These are phyloP conservation scores for Sicus ferrugineus DNA, from an alignment of 2,888 invertebrate species.

Conservation along the genomic window DNA sequence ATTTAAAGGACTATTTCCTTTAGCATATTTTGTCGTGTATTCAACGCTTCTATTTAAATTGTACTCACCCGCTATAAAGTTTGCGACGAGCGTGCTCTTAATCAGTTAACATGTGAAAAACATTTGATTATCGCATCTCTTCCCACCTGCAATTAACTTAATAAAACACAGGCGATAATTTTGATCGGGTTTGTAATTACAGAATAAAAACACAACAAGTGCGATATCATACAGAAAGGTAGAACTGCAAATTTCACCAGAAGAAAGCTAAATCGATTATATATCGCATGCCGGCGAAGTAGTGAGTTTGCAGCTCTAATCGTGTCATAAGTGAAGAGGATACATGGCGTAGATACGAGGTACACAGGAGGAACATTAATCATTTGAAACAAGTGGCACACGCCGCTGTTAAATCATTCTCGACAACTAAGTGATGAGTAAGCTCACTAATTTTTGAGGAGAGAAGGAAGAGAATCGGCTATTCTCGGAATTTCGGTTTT, in stretches of 20 bases:
- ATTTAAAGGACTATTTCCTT: no score
- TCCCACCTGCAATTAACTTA: slow-evolving; percentile 37
- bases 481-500: no score
- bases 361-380: neutral
- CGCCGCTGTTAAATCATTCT: slow-evolving; percentile 10
- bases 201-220: no score
- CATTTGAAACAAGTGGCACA: slow-evolving; percentile 30
- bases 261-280: neutral
- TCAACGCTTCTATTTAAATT: no score
- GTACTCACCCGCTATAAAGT: no score
- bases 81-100: slow-evolving; percentile 6
- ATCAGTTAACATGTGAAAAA: neutral
- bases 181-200: slow-evolving; percentile 21
- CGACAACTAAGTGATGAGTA: no score
- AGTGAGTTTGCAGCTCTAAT: slow-evolving; percentile 2
- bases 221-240: no score
- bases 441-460: no score
- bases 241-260: no score
- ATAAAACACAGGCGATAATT: slow-evolving; percentile 25
- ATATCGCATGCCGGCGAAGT: slow-evolving; percentile 1
- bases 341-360: neutral
- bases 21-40: no score
- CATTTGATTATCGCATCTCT: slow-evolving; percentile 23
- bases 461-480: no score
- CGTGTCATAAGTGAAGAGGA: slow-evolving; percentile 35